Percentiles rank a stretch among this genome's conserved stretches.
Evolutionary conservation across 2,797 vertebrate species (phyloP).

Genomic region (Xenopus petersii): DNA sequence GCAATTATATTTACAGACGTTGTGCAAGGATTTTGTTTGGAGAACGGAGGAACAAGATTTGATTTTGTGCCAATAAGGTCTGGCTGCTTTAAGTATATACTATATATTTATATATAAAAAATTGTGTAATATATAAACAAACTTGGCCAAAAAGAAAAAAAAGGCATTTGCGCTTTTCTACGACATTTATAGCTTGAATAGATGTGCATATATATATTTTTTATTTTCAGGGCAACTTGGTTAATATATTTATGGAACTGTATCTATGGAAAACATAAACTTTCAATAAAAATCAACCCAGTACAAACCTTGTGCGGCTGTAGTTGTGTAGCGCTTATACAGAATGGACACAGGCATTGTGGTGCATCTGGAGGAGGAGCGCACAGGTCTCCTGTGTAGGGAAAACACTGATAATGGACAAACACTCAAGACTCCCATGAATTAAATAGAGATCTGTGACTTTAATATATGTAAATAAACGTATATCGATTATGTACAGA

Average conservation of each 20-base stretch:
- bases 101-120: neutral
- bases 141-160: constrained; percentile 9
- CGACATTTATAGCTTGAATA: constrained; percentile 1
- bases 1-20: too few species aligned
- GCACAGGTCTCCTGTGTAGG: too few species aligned
- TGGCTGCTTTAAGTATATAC: constrained; percentile 2
- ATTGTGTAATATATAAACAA: constrained; percentile 21
- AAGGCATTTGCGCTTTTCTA: constrained; percentile 37
- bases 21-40: too few species aligned
- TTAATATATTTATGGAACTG: constrained; percentile 32
- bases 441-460: constrained; percentile 45
- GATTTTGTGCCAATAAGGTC: neutral
- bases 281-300: constrained; percentile 14
- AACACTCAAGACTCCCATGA: constrained; percentile 4
- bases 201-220: constrained; percentile 11
- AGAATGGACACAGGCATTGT: too few species aligned
- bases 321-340: too few species aligned
- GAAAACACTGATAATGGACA: neutral
- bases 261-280: neutral
- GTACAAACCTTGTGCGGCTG: constrained; percentile 16
- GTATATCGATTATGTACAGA: constrained; percentile 48
- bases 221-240: constrained; percentile 32
- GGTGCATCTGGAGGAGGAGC: neutral
- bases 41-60: too few species aligned
- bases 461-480: constrained; percentile 48